A percentile compares a stretch with the other conserved stretches of the same genome.
Evolutionary conservation across 2,797 vertebrate species (phyloP).

Genomic region (Microctenopoma stevenorrisi): DNA sequence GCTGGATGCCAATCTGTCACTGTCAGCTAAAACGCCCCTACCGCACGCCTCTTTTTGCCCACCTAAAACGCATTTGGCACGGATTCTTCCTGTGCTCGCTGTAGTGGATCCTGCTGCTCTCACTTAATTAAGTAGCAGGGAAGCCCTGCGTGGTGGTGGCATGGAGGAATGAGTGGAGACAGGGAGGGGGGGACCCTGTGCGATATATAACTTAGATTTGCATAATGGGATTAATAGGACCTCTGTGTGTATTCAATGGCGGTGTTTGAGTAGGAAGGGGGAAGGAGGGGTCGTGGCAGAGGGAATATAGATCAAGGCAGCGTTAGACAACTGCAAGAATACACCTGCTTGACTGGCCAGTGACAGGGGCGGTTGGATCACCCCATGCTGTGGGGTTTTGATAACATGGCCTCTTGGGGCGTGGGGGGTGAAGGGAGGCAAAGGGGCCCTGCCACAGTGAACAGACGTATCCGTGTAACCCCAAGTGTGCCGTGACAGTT

Average conservation of each 20-base stretch:
- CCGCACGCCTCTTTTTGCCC: constrained; percentile 33
- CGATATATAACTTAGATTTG: constrained; percentile 79
- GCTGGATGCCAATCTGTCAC: constrained; percentile 77
- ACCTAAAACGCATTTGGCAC: constrained; percentile 48
- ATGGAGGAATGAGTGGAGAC: constrained; percentile 58
- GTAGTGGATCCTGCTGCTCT: constrained; percentile 32
- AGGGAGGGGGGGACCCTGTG: constrained; percentile 15
- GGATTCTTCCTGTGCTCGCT: constrained; percentile 30
- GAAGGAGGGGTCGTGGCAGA: constrained; percentile 16
- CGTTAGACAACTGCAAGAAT: constrained; percentile 55
- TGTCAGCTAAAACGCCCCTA: constrained; percentile 53
- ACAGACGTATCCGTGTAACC: constrained; percentile 38
- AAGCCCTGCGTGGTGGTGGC: constrained; percentile 45
- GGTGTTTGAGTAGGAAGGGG: constrained; percentile 22
- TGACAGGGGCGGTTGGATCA: constrained; percentile 44
- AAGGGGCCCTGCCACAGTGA: neutral
- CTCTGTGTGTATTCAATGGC: constrained; percentile 72
- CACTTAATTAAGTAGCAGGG: constrained; percentile 68
- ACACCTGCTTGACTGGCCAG: constrained; percentile 71
- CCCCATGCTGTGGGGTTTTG: constrained; percentile 35
- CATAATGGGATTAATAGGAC: constrained; percentile 84
- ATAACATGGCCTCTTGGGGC: constrained; percentile 45
- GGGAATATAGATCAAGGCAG: constrained; percentile 57
- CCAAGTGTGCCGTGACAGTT: constrained; percentile 56
- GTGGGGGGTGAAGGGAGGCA: neutral